Base-by-base conservation (phyloP, 2,113 vertebrate genomes). In the Halichoerus grypus region DNA sequence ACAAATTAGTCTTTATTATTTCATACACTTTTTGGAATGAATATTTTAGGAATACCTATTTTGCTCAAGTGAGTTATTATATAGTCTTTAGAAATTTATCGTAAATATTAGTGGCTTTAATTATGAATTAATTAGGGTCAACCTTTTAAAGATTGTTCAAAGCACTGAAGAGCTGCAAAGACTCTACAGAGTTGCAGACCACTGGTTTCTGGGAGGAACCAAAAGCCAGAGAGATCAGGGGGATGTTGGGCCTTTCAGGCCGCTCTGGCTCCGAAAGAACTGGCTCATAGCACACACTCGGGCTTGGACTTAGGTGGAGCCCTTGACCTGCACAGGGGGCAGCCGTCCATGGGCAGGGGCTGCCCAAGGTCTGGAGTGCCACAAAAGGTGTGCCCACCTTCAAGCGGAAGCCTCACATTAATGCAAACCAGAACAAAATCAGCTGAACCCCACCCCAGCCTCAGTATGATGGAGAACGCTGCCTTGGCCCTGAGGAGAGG, bases 311-410 rank as follows among this genome's bases (percentile, higher is more conserved):
- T 36, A 16, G 33, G 7, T 5, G 8, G 19, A 51, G 18, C 39
- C 33, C 24, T 69, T 42, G 12, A 13, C 51, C n/a, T 57, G 13
- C 61, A 10, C 39, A 36, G 9, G 3, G 7, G 79, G 7, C 26
- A 55, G 79, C 42, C 1, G 4, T 7, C 63, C 39, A 26, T 9
- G 0, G n/a, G 13, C 11, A 53, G 33, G 33, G 28, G 2, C 67
- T 11, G 6, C 22, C 24, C n/a, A 15, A 16, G 21, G 21, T 26
- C 24, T 8, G 2, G 24, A 33, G 46, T 5, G 21, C 36, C 49
- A 15, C 2, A 92, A 0, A 11, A 46, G 21, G 61, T 18, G 3
- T 7, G 55, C 1, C 8, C 0, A 1, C 1, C 59, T 61, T 36
- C 10, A 28, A 26, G 42, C 2, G 33, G 1, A 36, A 42, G 4